Evolutionary conservation across 1,140 invertebrate genomes (phyloP).

Genomic region (Macrobrachium nipponense): DNA sequence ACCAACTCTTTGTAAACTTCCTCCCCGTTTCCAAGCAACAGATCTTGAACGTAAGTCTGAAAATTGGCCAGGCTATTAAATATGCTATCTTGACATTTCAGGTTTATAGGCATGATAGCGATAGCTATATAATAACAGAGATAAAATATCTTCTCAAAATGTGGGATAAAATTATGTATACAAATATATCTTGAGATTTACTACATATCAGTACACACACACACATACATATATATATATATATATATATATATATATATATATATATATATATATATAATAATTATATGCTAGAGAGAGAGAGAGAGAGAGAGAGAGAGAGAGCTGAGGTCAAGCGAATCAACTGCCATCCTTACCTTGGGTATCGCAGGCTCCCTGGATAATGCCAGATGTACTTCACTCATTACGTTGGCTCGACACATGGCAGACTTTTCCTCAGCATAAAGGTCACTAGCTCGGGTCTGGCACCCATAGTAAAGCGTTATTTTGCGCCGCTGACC

Average conservation of each 20-base stretch:
- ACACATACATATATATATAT: slow-evolving; percentile 15
- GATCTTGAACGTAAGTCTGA: slow-evolving; percentile 94
- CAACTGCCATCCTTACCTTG: slow-evolving; percentile 75
- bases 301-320: neutral
- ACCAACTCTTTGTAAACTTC: slow-evolving; percentile 84
- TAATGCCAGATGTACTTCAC: slow-evolving; percentile 84
- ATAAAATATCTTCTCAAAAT: too few species aligned
- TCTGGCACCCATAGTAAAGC: slow-evolving; percentile 92
- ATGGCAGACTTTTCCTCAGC: slow-evolving; percentile 84
- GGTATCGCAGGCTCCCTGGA: slow-evolving; percentile 83
- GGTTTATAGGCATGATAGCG: too few species aligned
- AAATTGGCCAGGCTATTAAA: too few species aligned
- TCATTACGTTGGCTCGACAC: slow-evolving; percentile 79
- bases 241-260: slow-evolving; percentile 14
- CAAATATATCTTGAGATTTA: neutral
- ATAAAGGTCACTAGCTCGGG: slow-evolving; percentile 85
- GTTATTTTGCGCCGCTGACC: slow-evolving; percentile 78
- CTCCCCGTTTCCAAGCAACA: slow-evolving; percentile 80
- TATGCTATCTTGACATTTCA: too few species aligned
- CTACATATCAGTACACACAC: neutral
- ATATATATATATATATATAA: slow-evolving; percentile 7
- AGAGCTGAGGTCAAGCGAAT: neutral
- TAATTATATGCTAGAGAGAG: neutral
- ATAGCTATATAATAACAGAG: too few species aligned
- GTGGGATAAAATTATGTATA: neutral